phyloP scores from a whole-genome alignment of 2,113 vertebrate genomes.

The Rhodinocichla rosea region DNA sequence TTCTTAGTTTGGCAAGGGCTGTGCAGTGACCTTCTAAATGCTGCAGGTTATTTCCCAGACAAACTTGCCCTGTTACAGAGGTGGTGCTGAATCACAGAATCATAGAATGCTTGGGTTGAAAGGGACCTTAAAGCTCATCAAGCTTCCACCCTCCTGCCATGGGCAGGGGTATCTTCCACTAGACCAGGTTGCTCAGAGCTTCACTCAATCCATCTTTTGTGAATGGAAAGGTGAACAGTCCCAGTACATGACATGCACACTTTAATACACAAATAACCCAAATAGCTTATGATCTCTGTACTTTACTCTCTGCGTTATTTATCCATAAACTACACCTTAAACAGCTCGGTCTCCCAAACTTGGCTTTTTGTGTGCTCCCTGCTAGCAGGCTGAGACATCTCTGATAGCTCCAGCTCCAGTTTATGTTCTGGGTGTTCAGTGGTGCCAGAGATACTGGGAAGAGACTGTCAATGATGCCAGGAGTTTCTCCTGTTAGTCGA shows the following conservation, averaged over 20 bases:
- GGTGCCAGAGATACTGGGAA: not conserved
- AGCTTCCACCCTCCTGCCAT: not conserved
- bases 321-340: not conserved
- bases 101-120: not conserved
- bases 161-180: not conserved
- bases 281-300: not conserved
- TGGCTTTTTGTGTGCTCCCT: not conserved
- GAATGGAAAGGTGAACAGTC: not conserved
- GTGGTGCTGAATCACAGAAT: not conserved
- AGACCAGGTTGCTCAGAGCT: not conserved
- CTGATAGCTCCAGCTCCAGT: not conserved
- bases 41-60: not conserved
- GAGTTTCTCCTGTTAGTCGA: not conserved
- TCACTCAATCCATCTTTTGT: not conserved
- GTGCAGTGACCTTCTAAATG: not conserved
- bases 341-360: accelerated
- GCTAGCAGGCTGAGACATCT: not conserved
- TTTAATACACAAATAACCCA: not conserved
- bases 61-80: not conserved
- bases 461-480: too few species aligned
- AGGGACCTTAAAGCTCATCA: not conserved
- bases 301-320: not conserved
- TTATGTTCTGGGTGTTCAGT: not conserved
- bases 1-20: not conserved
- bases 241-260: not conserved